A percentile compares a stretch with the other conserved stretches of the same genome.
Evolutionary conservation across 1,140 invertebrate species (phyloP).

Genomic region (Aphelinus certus): DNA sequence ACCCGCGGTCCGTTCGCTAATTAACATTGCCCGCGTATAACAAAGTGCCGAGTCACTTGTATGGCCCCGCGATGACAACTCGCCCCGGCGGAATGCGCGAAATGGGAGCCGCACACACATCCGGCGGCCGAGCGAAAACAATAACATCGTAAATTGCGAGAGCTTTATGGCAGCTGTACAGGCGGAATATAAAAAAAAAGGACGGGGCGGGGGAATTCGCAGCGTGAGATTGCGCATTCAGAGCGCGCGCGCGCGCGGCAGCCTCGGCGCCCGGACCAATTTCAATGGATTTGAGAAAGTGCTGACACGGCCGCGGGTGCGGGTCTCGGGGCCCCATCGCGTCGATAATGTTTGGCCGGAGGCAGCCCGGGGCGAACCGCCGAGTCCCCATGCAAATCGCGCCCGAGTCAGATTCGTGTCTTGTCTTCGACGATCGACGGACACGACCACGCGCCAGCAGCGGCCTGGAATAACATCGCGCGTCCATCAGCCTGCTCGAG

Average conservation of each 20-base stretch:
- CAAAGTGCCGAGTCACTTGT: too few species aligned
- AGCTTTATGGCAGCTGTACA: too few species aligned
- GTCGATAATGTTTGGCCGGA: constrained; percentile 12
- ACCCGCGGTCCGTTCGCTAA: too few species aligned
- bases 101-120: too few species aligned
- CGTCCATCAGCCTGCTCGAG: too few species aligned
- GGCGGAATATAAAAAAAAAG: too few species aligned
- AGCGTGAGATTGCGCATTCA: constrained; percentile 11
- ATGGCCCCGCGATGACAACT: too few species aligned
- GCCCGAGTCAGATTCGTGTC: constrained; percentile 8
- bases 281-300: constrained; percentile 18
- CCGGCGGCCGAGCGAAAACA: too few species aligned
- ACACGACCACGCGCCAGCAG: constrained; percentile 2
- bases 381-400: constrained; percentile 24
- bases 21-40: too few species aligned
- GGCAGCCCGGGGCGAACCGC: constrained; percentile 8
- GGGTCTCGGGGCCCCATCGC: neutral
- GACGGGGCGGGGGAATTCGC: too few species aligned
- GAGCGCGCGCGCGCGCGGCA: neutral
- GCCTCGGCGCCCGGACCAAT: neutral
- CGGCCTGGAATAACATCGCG: constrained; percentile 12
- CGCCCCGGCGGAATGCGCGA: too few species aligned
- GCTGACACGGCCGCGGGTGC: constrained; percentile 3
- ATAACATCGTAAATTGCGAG: too few species aligned
- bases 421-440: constrained; percentile 12